Evolutionary conservation across 2,888 invertebrate genomes (phyloP).

Genomic region (Lathronympha strigana): DNA sequence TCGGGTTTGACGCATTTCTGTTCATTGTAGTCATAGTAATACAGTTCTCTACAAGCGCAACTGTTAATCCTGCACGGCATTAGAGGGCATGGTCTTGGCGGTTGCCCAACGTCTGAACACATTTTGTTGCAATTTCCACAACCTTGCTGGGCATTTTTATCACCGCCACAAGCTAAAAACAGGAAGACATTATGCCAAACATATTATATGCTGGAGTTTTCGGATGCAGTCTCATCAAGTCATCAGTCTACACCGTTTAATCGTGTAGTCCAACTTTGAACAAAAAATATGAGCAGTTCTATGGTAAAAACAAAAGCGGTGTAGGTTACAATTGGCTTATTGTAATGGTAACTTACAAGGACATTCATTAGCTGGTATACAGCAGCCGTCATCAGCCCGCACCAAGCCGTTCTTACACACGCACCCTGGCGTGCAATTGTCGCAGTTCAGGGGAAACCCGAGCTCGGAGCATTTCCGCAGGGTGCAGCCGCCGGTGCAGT

Average conservation of each 20-base stretch:
- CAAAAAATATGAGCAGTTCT: too few species aligned
- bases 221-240: too few species aligned
- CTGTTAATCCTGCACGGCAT: constrained; percentile 44
- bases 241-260: too few species aligned
- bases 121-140: neutral
- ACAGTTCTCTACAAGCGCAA: constrained; percentile 48
- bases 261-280: too few species aligned
- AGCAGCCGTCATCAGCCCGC: constrained; percentile 10
- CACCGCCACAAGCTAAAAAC: constrained; percentile 53
- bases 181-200: too few species aligned
- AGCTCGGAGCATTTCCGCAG: constrained; percentile 47
- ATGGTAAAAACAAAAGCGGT: neutral
- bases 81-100: constrained; percentile 35
- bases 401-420: constrained; percentile 48
- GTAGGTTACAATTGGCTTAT: neutral
- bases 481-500: constrained; percentile 44
- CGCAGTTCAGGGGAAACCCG: constrained; percentile 44
- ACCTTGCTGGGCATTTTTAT: constrained; percentile 48
- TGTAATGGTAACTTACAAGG: constrained; percentile 17
- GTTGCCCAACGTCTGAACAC: constrained; percentile 46
- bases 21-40: constrained; percentile 45
- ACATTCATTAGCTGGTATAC: constrained; percentile 24
- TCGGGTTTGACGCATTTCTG: constrained; percentile 42
- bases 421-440: constrained; percentile 49
- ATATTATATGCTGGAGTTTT: too few species aligned